Percentiles rank a stretch among this genome's conserved stretches.
phyloP scores from a whole-genome alignment of 1,140 invertebrate species.

The Drosophila kohkoa region DNA sequence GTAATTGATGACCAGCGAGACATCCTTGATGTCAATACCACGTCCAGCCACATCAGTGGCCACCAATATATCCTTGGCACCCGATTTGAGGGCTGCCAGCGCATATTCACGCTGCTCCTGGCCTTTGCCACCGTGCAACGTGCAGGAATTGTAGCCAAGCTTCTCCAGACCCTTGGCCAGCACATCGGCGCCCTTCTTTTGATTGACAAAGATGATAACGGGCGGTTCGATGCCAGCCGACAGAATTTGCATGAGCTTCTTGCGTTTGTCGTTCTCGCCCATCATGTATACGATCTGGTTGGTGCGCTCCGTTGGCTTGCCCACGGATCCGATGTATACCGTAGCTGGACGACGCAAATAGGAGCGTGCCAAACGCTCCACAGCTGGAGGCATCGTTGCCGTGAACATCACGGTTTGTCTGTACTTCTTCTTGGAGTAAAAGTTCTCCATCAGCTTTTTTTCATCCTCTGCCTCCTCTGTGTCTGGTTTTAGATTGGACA shows the following conservation, averaged over 20 bases:
- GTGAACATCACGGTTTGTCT: slow-evolving; percentile 99
- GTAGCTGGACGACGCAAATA: slow-evolving; percentile 98
- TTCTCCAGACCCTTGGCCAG: slow-evolving; percentile 98
- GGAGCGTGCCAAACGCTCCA: slow-evolving; percentile 97
- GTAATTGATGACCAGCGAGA: slow-evolving; percentile 99
- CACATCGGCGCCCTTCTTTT: slow-evolving; percentile 99
- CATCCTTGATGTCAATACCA: slow-evolving; percentile 99
- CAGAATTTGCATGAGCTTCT: slow-evolving; percentile 94
- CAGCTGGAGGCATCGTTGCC: slow-evolving; percentile 99
- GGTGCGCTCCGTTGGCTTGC: slow-evolving; percentile 98
- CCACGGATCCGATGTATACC: slow-evolving; percentile 99
- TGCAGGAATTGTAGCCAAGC: slow-evolving; percentile 98
- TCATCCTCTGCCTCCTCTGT: slow-evolving; percentile 99
- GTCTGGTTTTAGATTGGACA: slow-evolving; percentile 99
- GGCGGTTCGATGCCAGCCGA: slow-evolving; percentile 96
- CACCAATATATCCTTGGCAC: slow-evolving; percentile 99
- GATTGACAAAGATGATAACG: slow-evolving; percentile 99
- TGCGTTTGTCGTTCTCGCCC: slow-evolving; percentile 96
- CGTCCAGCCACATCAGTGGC: slow-evolving; percentile 99
- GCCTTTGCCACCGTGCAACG: slow-evolving; percentile 99
- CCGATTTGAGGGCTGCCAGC: slow-evolving; percentile 96
- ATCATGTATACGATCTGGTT: slow-evolving; percentile 99
- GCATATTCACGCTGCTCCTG: slow-evolving; percentile 99
- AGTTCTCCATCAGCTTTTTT: slow-evolving; percentile 95
- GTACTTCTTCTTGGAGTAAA: slow-evolving; percentile 98